A percentile compares a stretch with the other conserved stretches of the same genome.
Conservation (phyloP, 2,797 vertebrate genomes). For the Melanotaenia trifasciata region DNA sequence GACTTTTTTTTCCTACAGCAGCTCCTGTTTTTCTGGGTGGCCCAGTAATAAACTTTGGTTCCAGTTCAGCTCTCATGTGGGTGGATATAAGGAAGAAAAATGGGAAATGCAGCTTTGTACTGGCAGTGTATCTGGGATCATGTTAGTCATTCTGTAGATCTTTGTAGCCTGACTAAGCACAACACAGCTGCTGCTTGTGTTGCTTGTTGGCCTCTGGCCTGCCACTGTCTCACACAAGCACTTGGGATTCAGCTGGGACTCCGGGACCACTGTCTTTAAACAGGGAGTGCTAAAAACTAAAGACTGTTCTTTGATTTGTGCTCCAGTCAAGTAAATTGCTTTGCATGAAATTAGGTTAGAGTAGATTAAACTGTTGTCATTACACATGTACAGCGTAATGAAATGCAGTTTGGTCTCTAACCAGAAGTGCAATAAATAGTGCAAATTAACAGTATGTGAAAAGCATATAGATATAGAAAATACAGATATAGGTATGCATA, state of each 20-base stretch:
- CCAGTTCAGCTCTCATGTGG: not conserved
- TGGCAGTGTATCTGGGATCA: constrained; percentile 26
- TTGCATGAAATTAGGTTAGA: constrained; percentile 7
- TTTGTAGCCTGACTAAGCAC: constrained; percentile 34
- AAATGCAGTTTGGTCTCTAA: too few species aligned
- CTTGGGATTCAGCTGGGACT: constrained; percentile 66
- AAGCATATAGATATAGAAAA: too few species aligned
- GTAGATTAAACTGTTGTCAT: too few species aligned
- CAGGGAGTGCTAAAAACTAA: constrained; percentile 32
- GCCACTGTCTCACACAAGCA: constrained; percentile 44
- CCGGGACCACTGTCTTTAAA: constrained; percentile 13
- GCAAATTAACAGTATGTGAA: too few species aligned
- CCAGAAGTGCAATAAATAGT: too few species aligned
- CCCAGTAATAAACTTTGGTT: too few species aligned
- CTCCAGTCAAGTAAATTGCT: constrained; percentile 17
- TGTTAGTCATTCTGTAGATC: constrained; percentile 43
- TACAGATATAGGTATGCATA: too few species aligned
- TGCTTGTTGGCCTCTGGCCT: constrained; percentile 57
- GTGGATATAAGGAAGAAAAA: constrained; percentile 54
- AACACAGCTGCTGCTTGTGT: constrained; percentile 60
- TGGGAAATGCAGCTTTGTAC: constrained; percentile 16
- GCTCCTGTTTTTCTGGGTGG: too few species aligned
- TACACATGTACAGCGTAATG: too few species aligned
- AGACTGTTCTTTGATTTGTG: constrained; percentile 34
- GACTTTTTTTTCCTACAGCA: too few species aligned